These are phyloP conservation scores for Smittia sp. DNA, from an alignment of 2,888 invertebrate species.

Conservation along the genomic window DNA sequence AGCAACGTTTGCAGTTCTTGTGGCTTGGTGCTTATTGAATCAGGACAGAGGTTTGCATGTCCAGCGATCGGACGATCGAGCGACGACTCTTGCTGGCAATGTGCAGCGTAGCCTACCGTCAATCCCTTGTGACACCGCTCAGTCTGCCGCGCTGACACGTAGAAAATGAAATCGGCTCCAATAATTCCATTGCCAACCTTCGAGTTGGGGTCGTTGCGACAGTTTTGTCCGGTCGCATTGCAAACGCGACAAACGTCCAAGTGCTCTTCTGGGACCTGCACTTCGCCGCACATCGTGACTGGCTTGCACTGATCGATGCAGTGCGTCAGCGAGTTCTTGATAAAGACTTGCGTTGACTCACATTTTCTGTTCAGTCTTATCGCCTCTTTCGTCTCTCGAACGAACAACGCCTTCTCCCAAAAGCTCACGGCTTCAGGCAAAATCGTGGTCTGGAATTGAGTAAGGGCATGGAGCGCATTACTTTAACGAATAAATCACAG, in stretches of 20 bases:
- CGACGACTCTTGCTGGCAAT: constrained; percentile 94
- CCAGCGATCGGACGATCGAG: constrained; percentile 97
- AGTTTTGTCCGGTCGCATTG: constrained; percentile 81
- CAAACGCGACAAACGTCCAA: constrained; percentile 90
- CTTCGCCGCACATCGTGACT: constrained; percentile 94
- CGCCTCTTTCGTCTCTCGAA: constrained; percentile 79
- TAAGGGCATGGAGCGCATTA: neutral
- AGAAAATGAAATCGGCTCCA: constrained; percentile 92
- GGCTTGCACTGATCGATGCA: constrained; percentile 81
- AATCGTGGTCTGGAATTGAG: constrained; percentile 69
- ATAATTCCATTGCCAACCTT: constrained; percentile 66
- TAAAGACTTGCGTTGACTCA: constrained; percentile 82
- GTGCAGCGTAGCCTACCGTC: constrained; percentile 65
- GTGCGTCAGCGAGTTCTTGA: constrained; percentile 77
- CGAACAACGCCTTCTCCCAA: constrained; percentile 90
- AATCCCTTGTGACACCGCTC: constrained; percentile 86
- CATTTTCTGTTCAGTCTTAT: constrained; percentile 90
- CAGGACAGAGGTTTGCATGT: constrained; percentile 96
- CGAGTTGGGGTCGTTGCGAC: constrained; percentile 60
- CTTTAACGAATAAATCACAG: neutral
- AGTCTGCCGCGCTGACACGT: constrained; percentile 92
- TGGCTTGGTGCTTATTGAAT: constrained; percentile 85
- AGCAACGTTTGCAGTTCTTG: constrained; percentile 87
- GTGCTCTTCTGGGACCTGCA: constrained; percentile 87
- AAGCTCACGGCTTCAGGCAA: constrained; percentile 88